A percentile compares a stretch with the other conserved stretches of the same genome.
Evolutionary conservation across 2,888 invertebrate species (phyloP).

Genomic region (Marronus borbonicus): DNA sequence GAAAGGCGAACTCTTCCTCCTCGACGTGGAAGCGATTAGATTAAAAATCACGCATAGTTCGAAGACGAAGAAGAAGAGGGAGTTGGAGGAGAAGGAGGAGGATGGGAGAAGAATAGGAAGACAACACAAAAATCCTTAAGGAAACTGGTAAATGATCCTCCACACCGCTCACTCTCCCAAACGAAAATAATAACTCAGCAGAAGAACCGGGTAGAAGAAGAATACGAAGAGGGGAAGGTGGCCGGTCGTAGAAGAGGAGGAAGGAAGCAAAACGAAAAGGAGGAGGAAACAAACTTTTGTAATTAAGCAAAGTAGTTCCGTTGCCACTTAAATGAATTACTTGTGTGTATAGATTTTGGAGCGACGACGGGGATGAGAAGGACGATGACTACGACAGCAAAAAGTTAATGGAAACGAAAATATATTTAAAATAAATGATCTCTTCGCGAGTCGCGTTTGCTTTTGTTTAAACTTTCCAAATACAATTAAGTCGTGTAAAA

Average conservation of each 20-base stretch:
- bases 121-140: slow-evolving; percentile 42
- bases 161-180: slow-evolving; percentile 8
- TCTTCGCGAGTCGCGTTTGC: not conserved
- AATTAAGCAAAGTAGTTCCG: slow-evolving; percentile 52
- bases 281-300: slow-evolving; percentile 47
- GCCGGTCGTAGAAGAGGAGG: not conserved
- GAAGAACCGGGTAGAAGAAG: slow-evolving; percentile 22
- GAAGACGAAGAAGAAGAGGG: not conserved
- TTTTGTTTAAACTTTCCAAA: slow-evolving; percentile 2
- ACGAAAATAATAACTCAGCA: slow-evolving; percentile 50
- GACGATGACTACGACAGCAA: slow-evolving; percentile 13
- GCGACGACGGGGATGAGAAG: not conserved
- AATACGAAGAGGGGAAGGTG: not conserved
- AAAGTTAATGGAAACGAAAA: slow-evolving; percentile 49
- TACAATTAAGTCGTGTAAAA: too few relatives aligned
- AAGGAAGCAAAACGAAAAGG: not conserved
- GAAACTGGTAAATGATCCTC: slow-evolving; percentile 43
- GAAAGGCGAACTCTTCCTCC: not conserved
- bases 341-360: slow-evolving; percentile 50
- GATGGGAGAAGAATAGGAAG: not conserved
- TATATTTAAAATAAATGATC: slow-evolving; percentile 46
- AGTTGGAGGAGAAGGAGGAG: too few relatives aligned
- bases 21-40: slow-evolving; percentile 10
- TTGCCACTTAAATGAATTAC: slow-evolving; percentile 50
- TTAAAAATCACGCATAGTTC: slow-evolving; percentile 49